Base-by-base conservation (phyloP, 2,888 invertebrate genomes). In the Maniola hyperantus region DNA sequence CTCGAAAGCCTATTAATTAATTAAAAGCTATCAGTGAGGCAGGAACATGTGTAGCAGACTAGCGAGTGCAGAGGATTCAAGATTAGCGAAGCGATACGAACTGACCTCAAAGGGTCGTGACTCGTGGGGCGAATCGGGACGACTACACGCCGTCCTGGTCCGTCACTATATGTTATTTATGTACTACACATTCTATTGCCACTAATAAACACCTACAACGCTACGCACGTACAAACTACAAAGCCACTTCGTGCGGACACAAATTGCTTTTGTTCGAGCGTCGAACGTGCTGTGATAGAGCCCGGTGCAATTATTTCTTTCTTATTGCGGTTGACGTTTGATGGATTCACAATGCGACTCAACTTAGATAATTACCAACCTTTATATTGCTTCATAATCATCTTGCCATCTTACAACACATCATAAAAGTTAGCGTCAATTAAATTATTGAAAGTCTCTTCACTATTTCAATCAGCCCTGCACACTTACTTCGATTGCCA, bases 211-310 rank as follows among this genome's bases (percentile, higher is more conserved):
- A 87, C 88, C 88, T 89, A 85, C 80, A 79, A 88, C 76, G 83
- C 89, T 75, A 83, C 85, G 85, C 91, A 91, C 91, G 89, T 90
- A 88, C 89, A 77, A 80, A 81, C 89, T 90, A 88, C 89, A 77
- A 80, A 81, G 82, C 81, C 84, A 85, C 84, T 87, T 81, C 88
- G 89, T 84, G 84, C 87, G 83, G 84, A 89, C 91, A 89, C 87
- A 91, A 89, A 91, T 91, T 90, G 89, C 89, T 88, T 91, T 91
- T 90, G 91, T 91, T 88, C 88, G 81, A 78, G 79, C 65, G 64
- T 76, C 80, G 83, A 80, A 89, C 88, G 88, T 86, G 88, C 81
- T 81, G 79, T 83, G 85, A 83, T 83, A 78, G 79, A 76, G 77
- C 79, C 79, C 73, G 77, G 77, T 81, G 81, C 83, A 82, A 85